Evolutionary conservation across 2,113 vertebrate genomes (phyloP).

Genomic region (Lamprotornis superbus): DNA sequence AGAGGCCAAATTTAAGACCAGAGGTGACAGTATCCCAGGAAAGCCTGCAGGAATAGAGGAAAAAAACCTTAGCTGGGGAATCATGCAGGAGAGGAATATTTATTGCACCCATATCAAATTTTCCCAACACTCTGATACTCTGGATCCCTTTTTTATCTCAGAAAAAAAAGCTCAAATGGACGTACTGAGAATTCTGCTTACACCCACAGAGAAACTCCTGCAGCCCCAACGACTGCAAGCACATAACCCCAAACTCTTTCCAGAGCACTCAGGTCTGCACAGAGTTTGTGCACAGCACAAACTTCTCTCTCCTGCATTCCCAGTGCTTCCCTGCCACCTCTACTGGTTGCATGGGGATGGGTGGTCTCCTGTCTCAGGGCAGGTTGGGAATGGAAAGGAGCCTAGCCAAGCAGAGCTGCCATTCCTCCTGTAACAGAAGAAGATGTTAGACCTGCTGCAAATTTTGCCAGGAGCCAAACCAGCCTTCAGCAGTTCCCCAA

Average conservation of each 20-base stretch:
- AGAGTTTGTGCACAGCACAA: background rate
- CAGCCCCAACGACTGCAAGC: background rate
- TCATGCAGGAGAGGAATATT: background rate
- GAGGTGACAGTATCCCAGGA: background rate
- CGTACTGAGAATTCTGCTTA: background rate
- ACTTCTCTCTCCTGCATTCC: background rate
- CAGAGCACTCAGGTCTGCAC: background rate
- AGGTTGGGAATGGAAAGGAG: background rate
- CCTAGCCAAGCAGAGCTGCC: background rate
- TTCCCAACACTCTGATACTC: fast-evolving
- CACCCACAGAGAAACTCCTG: background rate
- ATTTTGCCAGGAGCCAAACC: background rate
- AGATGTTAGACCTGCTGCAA: background rate
- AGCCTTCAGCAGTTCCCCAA: background rate
- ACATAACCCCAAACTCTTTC: background rate
- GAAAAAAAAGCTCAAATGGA: background rate
- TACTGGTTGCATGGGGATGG: background rate
- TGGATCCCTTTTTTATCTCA: background rate
- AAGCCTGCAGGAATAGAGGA: background rate
- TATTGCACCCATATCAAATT: background rate
- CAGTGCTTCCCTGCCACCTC: background rate
- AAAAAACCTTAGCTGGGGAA: background rate
- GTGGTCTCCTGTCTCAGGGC: background rate
- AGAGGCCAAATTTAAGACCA: slow-evolving; percentile 4
- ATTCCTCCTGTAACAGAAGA: background rate